Base-by-base conservation (phyloP, 2,888 invertebrate genomes). In the Stenurella melanura region DNA sequence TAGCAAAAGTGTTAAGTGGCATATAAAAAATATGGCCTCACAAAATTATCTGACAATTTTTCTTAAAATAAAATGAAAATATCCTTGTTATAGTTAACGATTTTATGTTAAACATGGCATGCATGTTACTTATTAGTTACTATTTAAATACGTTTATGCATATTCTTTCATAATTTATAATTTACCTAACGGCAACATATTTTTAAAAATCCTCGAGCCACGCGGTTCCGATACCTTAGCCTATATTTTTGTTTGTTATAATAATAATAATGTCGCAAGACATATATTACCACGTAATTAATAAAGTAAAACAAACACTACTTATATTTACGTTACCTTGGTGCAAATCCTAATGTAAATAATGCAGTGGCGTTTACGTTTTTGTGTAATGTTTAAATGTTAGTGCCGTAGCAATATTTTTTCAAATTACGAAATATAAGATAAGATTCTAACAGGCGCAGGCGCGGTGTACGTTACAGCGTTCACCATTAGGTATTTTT, bases 261-360 rank as follows among this genome's bases (percentile, higher is more conserved):
- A 50, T 57, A 58, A 64, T 73, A 73, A 67, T 54, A 58, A 60
- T 73, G 67, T 73, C 26, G 73, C 19, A 64, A 73, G 56, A 70
- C 19, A 60, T 73, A 63, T 73, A 73, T 73, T 67, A 67, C 67
- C 73, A 66, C 66, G 42, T 64, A 64, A 73, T 73, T 67, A 73
- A 50, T 73, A 58, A 66, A 66, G 26, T 73, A 73, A 73, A 67
- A 73, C 67, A 73, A 73, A 73, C 73, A 73, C 38, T 18, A 18
- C 60, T 19, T 42, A 21, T 70, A 60, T 70, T 70, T 70, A 38
- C 70, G 19, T 70, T 70, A 70, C 70, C 60, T 70, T 70, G 70
- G 60, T 70, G 70, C 60, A 70, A 70, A 69, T 57, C 57, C 57
- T 38, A 69, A 57, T 34, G 17, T 57, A 57, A 69, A 69, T 54